phyloP scores from a whole-genome alignment of 2,797 vertebrate species.

The Synanceia verrucosa region DNA sequence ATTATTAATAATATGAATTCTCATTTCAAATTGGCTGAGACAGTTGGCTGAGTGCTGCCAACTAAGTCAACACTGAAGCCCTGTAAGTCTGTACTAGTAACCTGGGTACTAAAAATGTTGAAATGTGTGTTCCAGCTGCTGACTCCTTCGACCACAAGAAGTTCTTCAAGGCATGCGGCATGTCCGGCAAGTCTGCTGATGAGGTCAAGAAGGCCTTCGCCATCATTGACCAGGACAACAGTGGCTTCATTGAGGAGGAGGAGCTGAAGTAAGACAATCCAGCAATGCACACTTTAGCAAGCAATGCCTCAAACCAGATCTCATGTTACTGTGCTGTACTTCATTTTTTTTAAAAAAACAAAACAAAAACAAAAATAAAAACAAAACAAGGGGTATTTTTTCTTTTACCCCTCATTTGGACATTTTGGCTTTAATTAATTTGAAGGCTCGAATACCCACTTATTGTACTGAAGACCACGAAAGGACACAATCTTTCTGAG shows the following conservation, averaged over 20 bases:
- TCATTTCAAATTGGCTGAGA: neutral
- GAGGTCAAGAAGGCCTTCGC: slow-evolving; percentile 82
- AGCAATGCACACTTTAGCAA: slow-evolving; percentile 12
- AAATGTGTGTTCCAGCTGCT: slow-evolving; percentile 66
- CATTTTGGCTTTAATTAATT: slow-evolving; percentile 1
- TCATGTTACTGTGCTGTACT: neutral
- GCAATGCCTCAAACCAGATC: neutral
- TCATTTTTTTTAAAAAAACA: neutral
- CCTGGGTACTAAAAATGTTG: neutral
- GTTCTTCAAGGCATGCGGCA: slow-evolving; percentile 85
- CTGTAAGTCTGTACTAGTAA: too few species aligned
- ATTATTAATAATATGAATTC: neutral
- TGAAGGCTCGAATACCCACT: neutral
- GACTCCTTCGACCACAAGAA: slow-evolving; percentile 85
- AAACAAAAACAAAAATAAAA: too few species aligned
- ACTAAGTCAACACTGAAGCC: slow-evolving; percentile 20
- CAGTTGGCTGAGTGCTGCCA: too few species aligned
- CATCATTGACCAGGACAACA: slow-evolving; percentile 85
- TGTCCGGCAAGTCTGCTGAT: slow-evolving; percentile 80
- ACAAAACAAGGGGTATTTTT: neutral
- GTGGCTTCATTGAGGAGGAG: slow-evolving; percentile 86
- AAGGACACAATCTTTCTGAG: neutral
- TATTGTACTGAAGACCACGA: neutral
- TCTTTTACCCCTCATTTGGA: neutral
- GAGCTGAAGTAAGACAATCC: slow-evolving; percentile 83